Evolutionary conservation across 2,113 vertebrate genomes (phyloP), one percentile per base, ranked within the genome.

Genomic region (Amblyopsis rosae): DNA sequence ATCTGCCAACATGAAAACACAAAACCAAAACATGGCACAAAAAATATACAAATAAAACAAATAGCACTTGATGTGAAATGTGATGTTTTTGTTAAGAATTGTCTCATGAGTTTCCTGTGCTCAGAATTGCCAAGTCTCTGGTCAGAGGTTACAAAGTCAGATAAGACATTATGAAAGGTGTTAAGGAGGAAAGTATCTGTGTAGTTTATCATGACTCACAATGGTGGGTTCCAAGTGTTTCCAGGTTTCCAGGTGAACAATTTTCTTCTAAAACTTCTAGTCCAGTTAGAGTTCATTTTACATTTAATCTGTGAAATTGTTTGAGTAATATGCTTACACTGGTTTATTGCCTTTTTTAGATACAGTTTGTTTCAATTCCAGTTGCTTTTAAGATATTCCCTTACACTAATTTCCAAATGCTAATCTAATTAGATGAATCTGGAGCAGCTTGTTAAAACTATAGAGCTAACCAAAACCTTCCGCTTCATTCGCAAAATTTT

Each of bases 361-460:
- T 70, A 55, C 65, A 11, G 35, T 73, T 74, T 64, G 65, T 46
- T 11, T 41, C 10, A 13, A 53, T 53, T 13, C 51, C 71, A 79
- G 80, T 70, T 73, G 80, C 83, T 16, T 80, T 78, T 75, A 58
- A 19, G 56, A 9, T 32, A 19, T 7, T 64, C 73, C 59, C 60
- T 75, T 64, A 12, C 77, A 71, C 50, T 72, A 32, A 11, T 72
- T 78, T 83, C 58, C 47, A 70, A 72, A 81, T 84, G 71, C 65
- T 69, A 77, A 87, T 83, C 69, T 65, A 76, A 80, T 83, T 80
- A 69, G 54, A 70, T 69, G 72, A 12, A 82, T 70, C 59, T 77
- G 65, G 59, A 82, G 69, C 61, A 47, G 65, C 77, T 83, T 84
- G 72, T 73, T 81, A 79, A 72, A 83, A 59, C 71, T 49, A 73